Evolutionary conservation across 2,888 invertebrate genomes (phyloP).

Genomic region (Apocheima hispidaria): DNA sequence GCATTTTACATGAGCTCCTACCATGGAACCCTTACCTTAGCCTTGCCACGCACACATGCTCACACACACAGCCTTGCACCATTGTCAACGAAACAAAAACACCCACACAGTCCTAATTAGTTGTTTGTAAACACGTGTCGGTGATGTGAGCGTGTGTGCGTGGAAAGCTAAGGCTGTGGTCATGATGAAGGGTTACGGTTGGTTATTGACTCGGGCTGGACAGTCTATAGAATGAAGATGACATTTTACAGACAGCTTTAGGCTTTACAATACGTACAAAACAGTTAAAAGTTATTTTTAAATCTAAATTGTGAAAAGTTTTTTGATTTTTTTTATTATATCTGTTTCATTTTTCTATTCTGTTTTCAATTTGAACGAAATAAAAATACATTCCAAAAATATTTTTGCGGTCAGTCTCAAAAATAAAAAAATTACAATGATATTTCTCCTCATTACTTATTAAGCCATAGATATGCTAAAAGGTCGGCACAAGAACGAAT

Average conservation of each 20-base stretch:
- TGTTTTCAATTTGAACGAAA: no score
- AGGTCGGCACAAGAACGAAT: no score
- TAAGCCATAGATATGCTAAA: no score
- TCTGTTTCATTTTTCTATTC: no score
- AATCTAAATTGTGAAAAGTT: no score
- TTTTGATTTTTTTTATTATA: no score
- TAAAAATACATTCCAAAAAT: no score
- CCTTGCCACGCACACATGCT: conserved; percentile 52
- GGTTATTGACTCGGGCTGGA: conserved; percentile 18
- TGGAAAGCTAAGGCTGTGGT: conserved; percentile 49
- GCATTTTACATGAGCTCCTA: conserved; percentile 88
- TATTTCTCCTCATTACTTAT: no score
- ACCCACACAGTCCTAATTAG: conserved; percentile 75
- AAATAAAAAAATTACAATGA: no score
- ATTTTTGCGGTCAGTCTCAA: no score
- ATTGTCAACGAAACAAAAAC: conserved; percentile 62
- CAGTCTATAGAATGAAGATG: background rate
- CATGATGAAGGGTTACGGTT: conserved; percentile 27
- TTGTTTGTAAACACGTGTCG: conserved; percentile 77
- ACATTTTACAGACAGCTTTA: background rate
- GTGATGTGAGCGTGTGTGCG: conserved; percentile 53
- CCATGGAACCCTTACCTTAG: conserved; percentile 46
- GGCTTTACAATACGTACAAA: background rate
- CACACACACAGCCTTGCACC: conserved; percentile 48
- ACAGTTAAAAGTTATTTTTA: no score